These are phyloP conservation scores for Microctonus hyperodae DNA, from an alignment of 2,888 invertebrate species.

Conservation along the genomic window DNA sequence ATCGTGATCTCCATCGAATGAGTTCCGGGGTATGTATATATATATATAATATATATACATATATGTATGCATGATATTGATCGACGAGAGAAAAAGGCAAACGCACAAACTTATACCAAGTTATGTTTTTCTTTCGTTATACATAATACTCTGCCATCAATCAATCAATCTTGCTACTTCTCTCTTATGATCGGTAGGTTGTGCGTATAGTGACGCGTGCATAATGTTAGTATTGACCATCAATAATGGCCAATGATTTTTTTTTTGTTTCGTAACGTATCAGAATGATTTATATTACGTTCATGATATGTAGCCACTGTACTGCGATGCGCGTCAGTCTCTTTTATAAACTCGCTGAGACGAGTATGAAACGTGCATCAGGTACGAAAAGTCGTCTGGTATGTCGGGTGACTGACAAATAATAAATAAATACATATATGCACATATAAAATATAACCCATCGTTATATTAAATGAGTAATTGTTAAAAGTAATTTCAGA, in stretches of 20 bases:
- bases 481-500: neutral
- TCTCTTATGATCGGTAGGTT: slow-evolving; percentile 36
- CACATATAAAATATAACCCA: neutral
- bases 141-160: slow-evolving; percentile 29
- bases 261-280: slow-evolving; percentile 32
- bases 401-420: slow-evolving; percentile 22
- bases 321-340: neutral
- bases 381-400: slow-evolving; percentile 25
- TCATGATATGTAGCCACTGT: neutral
- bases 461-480: neutral
- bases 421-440: slow-evolving; percentile 16
- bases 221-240: slow-evolving; percentile 49
- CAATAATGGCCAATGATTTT: slow-evolving; percentile 43
- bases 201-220: slow-evolving; percentile 41
- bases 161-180: slow-evolving; percentile 40
- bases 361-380: neutral
- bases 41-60: neutral
- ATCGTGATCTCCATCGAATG: slow-evolving; percentile 7
- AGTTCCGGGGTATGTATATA: slow-evolving; percentile 13
- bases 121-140: slow-evolving; percentile 19
- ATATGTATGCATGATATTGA: slow-evolving; percentile 3
- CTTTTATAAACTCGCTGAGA: neutral
- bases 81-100: slow-evolving; percentile 16
- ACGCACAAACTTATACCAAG: slow-evolving; percentile 20
- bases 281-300: slow-evolving; percentile 40